These are phyloP conservation scores for Apotomis capreana DNA, from an alignment of 2,888 invertebrate species.

Conservation along the genomic window DNA sequence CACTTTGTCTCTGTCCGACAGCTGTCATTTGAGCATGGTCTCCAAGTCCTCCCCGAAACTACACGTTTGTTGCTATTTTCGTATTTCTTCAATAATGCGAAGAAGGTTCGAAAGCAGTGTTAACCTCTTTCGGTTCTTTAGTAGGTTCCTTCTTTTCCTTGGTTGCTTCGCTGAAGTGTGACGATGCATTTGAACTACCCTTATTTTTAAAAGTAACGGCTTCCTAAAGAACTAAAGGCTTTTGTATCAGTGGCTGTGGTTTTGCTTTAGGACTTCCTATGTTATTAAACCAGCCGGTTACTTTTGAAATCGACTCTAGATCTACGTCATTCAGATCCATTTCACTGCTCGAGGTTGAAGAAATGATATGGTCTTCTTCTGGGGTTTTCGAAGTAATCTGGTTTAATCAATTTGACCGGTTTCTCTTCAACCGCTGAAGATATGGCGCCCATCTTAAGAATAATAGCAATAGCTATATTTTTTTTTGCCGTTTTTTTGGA, in stretches of 20 bases:
- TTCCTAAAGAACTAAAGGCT: constrained; percentile 42
- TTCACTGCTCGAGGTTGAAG: constrained; percentile 4
- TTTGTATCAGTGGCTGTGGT: neutral
- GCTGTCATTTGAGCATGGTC: constrained; percentile 46
- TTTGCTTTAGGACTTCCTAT: constrained; percentile 43
- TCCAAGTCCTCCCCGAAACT: constrained; percentile 46
- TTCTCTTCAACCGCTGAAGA: constrained; percentile 27
- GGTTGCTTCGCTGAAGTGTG: constrained; percentile 1
- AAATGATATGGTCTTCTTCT: neutral
- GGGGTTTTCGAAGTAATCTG: constrained; percentile 54
- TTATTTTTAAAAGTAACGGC: constrained; percentile 56
- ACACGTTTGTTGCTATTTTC: constrained; percentile 44
- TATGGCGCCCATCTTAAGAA: constrained; percentile 58
- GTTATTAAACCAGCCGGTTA: constrained; percentile 55
- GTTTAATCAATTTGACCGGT: constrained; percentile 58
- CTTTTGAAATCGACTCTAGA: constrained; percentile 57
- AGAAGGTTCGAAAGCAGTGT: constrained; percentile 47
- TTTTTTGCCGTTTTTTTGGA: constrained; percentile 56
- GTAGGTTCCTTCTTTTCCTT: constrained; percentile 1
- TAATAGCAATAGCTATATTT: constrained; percentile 64
- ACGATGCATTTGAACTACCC: constrained; percentile 35
- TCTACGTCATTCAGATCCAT: constrained; percentile 33
- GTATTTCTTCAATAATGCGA: constrained; percentile 52
- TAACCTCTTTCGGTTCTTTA: neutral
- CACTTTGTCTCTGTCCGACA: constrained; percentile 52